These are phyloP conservation scores for Pteria penguin DNA, from an alignment of 2,888 invertebrate species.

Conservation along the genomic window DNA sequence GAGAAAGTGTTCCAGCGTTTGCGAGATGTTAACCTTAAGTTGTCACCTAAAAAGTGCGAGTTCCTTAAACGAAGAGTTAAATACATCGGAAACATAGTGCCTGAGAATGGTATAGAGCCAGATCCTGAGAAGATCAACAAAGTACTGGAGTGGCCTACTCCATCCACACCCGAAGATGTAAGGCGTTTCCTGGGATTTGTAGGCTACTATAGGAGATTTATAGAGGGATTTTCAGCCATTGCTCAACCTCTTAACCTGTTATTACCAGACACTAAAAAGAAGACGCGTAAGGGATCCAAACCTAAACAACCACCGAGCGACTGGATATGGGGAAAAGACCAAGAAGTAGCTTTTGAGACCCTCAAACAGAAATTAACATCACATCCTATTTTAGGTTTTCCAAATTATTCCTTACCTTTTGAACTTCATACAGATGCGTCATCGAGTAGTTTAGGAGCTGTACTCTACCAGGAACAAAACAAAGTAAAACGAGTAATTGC, in stretches of 20 bases:
- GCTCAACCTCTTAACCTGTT: neutral
- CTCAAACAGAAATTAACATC: neutral
- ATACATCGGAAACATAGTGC: constrained; percentile 27
- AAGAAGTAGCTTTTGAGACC: no score
- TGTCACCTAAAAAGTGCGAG: constrained; percentile 36
- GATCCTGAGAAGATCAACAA: neutral
- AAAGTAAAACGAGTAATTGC: neutral
- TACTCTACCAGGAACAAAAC: neutral
- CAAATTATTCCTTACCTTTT: neutral
- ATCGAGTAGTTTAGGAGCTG: neutral
- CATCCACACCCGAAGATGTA: neutral
- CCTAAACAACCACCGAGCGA: neutral
- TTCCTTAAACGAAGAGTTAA: constrained; percentile 22
- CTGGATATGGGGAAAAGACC: neutral
- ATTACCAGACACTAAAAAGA: neutral
- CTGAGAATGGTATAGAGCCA: constrained; percentile 11
- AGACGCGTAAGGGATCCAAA: neutral
- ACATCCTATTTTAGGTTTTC: neutral
- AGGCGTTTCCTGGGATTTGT: constrained; percentile 9
- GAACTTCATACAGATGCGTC: neutral
- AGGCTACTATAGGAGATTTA: neutral
- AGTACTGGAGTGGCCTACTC: neutral
- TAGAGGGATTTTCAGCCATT: neutral
- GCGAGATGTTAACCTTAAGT: constrained; percentile 21
- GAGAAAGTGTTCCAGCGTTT: constrained; percentile 31